Conservation (phyloP, 2,113 vertebrate genomes). For the Podarcis muralis region DNA sequence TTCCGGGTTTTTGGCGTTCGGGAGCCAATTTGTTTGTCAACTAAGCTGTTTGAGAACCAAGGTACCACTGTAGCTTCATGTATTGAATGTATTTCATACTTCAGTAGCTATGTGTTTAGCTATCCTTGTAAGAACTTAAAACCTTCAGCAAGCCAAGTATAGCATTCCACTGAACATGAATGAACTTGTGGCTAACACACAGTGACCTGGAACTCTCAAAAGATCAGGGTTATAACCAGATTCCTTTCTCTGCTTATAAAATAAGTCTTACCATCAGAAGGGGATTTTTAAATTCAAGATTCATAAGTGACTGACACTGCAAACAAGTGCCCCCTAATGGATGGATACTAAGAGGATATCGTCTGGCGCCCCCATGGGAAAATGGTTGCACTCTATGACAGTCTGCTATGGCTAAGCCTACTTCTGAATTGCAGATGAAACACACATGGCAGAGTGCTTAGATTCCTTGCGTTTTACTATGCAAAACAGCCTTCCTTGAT, state of each 20-base stretch:
- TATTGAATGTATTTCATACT: not conserved
- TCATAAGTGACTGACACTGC: not conserved
- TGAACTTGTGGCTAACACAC: not conserved
- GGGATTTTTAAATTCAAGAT: not conserved
- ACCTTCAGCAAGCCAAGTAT: not conserved
- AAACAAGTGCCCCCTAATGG: not conserved
- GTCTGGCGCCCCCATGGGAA: not conserved
- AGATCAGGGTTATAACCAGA: not conserved
- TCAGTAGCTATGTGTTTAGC: not conserved
- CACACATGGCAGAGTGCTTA: not conserved
- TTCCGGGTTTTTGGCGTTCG: no score
- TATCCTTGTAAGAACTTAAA: not conserved
- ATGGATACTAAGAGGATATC: not conserved
- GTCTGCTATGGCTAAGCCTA: not conserved
- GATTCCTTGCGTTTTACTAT: not conserved
- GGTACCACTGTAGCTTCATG: not conserved
- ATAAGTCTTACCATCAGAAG: not conserved
- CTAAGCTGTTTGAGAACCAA: no score
- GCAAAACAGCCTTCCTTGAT: not conserved
- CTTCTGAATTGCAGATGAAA: not conserved
- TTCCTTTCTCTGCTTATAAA: not conserved
- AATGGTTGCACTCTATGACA: not conserved
- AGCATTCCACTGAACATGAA: not conserved
- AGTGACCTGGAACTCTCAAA: not conserved
- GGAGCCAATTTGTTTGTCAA: no score